Percentiles rank a stretch among this genome's conserved stretches.
These are phyloP conservation scores for Ephestia elutella DNA, from an alignment of 1,140 invertebrate genomes.

Conservation along the genomic window DNA sequence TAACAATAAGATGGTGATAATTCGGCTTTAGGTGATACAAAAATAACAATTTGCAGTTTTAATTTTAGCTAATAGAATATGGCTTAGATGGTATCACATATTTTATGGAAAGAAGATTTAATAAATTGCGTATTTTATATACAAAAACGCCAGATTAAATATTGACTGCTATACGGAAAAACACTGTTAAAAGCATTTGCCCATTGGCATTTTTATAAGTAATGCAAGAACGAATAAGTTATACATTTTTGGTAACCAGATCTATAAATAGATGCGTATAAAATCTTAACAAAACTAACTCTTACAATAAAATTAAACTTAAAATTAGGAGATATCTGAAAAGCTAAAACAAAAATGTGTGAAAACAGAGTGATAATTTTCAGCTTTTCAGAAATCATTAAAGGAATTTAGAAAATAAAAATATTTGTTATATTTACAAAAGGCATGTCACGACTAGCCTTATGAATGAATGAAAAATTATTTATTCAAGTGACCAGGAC, in stretches of 20 bases:
- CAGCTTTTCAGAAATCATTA: neutral
- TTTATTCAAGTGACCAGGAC: too few relatives aligned
- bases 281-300: neutral
- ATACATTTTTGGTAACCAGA: conserved; percentile 2
- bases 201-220: too few relatives aligned
- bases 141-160: too few relatives aligned
- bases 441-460: neutral
- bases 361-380: neutral
- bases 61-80: too few relatives aligned
- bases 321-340: neutral
- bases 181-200: too few relatives aligned
- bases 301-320: neutral
- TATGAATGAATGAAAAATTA: too few relatives aligned
- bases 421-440: neutral
- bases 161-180: too few relatives aligned
- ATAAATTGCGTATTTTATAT: too few relatives aligned
- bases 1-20: too few relatives aligned
- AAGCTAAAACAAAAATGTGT: neutral
- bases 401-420: neutral
- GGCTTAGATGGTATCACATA: neutral
- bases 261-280: neutral
- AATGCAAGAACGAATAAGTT: neutral
- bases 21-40: neutral
- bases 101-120: neutral
- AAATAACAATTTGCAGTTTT: neutral